Evolutionary conservation across 2,113 vertebrate species (phyloP), one percentile per base, ranked within the genome.

Genomic region (Mesocricetus auratus): DNA sequence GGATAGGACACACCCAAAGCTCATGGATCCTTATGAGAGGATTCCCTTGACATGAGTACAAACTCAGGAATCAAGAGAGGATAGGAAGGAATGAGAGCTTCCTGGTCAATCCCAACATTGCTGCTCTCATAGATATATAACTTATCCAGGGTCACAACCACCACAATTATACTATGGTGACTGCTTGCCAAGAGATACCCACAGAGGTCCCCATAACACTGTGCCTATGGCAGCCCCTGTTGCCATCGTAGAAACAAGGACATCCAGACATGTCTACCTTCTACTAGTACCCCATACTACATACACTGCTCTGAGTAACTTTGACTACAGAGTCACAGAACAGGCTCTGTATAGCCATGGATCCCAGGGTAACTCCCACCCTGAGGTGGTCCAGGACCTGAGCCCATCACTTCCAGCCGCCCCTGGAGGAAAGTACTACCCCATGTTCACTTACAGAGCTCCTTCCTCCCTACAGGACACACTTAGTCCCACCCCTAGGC

Each of bases 11-110:
- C 2, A 0, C 2, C 45, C 68, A 1, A 1, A 12, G 73, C 47
- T 93, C 82, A 36, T 0, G 4, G 62, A 22, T 39, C 50, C 7
- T 0, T 0, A 9, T 16, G 47, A 50, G 69, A 81, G 17, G 11
- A 24, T 33, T 47, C 22, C 21, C 19, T 19, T 29, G n/a, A 39
- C 13, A 2, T 12, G 31, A 53, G 45, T 39, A 6, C 26, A 88
- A 19, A 39, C 26, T 60, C 5, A 0, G 39, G 82, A 39, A 78
- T 15, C 62, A 5, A 39, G 60, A 64, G 83, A 7, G 15, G 69
- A 31, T 13, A 1, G 6, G 29, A 16, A 16, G 7, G 58, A 22
- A 31, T 0, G 6, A 10, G 2, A 2, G 17, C 39, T 10, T 21
- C 31, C 7, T 5, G 7, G 19, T 13, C 13, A n/a, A 29, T 26